phyloP scores from a whole-genome alignment of 2,113 vertebrate genomes.

The Poeciliopsis prolifica region DNA sequence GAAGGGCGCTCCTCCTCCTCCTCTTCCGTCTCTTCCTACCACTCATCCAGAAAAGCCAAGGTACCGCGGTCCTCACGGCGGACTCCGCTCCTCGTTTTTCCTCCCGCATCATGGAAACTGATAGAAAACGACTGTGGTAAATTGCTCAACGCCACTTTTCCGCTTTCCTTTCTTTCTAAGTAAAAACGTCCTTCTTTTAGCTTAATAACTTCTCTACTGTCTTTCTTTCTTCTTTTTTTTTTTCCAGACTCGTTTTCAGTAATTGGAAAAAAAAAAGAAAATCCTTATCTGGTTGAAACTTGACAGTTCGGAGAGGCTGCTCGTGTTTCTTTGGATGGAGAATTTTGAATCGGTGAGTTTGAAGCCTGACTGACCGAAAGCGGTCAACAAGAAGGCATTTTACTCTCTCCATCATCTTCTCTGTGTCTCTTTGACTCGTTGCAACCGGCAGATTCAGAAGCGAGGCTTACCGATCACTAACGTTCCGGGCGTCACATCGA shows the following conservation, averaged over 20 bases:
- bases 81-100: constrained; percentile 49
- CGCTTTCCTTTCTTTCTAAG: constrained; percentile 14
- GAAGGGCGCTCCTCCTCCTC: constrained; percentile 60
- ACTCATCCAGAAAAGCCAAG: constrained; percentile 59
- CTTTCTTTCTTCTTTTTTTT: neutral
- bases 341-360: constrained; percentile 66
- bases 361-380: neutral
- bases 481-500: neutral
- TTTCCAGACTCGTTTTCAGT: constrained; percentile 17
- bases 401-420: constrained; percentile 12
- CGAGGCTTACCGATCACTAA: neutral
- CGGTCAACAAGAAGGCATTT: neutral
- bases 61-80: constrained; percentile 49
- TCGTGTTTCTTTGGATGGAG: constrained; percentile 58
- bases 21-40: constrained; percentile 42
- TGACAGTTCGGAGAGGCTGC: constrained; percentile 41
- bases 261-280: constrained; percentile 20
- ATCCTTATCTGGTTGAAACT: constrained; percentile 33
- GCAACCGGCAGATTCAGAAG: neutral
- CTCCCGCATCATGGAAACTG: constrained; percentile 60
- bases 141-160: constrained; percentile 46
- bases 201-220: constrained; percentile 42
- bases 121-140: constrained; percentile 46
- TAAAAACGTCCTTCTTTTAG: constrained; percentile 14
- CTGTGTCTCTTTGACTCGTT: neutral